phyloP scores from a whole-genome alignment of 2,888 invertebrate species.

The Blomia tropicalis region DNA sequence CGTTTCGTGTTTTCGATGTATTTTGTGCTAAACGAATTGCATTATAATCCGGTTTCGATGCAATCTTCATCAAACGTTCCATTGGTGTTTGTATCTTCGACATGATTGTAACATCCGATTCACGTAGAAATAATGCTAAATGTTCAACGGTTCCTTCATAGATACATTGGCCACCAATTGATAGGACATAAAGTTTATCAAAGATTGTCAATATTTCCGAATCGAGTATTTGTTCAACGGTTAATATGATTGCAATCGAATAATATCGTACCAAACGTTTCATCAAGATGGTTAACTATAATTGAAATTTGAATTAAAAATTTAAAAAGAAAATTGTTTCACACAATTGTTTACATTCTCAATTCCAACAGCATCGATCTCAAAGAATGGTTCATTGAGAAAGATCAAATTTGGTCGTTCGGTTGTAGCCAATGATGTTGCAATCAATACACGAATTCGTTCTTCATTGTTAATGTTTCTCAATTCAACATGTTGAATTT shows the following conservation, averaged over 20 bases:
- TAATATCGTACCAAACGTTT: background rate
- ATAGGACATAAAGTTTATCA: background rate
- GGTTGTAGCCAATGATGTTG: background rate
- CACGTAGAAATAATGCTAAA: background rate
- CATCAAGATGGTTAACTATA: background rate
- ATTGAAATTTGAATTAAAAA: background rate
- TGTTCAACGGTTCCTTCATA: background rate
- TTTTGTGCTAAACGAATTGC: background rate
- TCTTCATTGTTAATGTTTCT: background rate
- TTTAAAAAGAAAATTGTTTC: background rate
- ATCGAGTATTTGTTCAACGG: background rate
- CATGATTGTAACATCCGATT: background rate
- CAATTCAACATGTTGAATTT: background rate
- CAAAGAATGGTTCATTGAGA: background rate
- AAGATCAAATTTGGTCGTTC: conserved; percentile 11
- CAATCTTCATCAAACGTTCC: background rate
- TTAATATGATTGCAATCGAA: background rate
- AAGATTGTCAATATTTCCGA: background rate
- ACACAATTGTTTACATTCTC: background rate
- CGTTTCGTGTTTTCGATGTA: background rate
- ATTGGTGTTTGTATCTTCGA: background rate
- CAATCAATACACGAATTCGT: background rate
- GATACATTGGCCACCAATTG: background rate
- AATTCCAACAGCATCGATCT: background rate
- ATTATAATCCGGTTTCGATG: background rate